Percentiles rank a stretch among this genome's conserved stretches.
Evolutionary conservation across 2,888 invertebrate genomes (phyloP).

Genomic region (Diplolepis rosae): DNA sequence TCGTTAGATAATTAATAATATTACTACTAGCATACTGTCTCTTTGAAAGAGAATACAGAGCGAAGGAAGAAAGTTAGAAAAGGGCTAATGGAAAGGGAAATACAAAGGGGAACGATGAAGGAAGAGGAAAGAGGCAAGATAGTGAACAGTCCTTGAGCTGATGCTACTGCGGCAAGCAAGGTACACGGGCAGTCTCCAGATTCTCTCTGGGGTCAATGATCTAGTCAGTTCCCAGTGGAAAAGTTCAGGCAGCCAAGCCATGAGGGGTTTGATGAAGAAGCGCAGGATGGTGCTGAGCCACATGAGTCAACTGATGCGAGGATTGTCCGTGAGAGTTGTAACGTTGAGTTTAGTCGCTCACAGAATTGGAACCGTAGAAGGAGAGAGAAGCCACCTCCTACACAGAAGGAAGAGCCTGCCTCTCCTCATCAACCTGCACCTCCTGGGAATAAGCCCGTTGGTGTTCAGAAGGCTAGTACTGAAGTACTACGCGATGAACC

Average conservation of each 20-base stretch:
- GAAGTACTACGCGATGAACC: no score
- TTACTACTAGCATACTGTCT: conserved; percentile 48
- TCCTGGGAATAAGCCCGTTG: no score
- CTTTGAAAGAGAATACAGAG: conserved; percentile 31
- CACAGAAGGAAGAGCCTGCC: no score
- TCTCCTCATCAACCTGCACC: no score
- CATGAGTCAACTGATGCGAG: conserved; percentile 65
- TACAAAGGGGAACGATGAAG: conserved; percentile 27
- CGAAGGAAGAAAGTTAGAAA: neutral
- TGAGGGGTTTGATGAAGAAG: conserved; percentile 69
- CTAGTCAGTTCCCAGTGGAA: conserved; percentile 9
- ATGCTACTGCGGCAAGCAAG: conserved; percentile 31
- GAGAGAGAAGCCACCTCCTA: no score
- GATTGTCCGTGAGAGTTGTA: conserved; percentile 60
- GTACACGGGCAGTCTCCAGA: conserved; percentile 35
- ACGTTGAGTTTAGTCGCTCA: no score
- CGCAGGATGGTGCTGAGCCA: conserved; percentile 63
- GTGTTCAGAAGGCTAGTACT: no score
- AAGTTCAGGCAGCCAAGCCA: conserved; percentile 68
- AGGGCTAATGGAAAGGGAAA: neutral
- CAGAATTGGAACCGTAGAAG: no score
- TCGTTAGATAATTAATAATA: conserved; percentile 48
- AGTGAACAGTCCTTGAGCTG: conserved; percentile 45
- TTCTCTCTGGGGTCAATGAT: conserved; percentile 40
- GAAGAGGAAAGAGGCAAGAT: conserved; percentile 15